Evolutionary conservation across 2,113 vertebrate species (phyloP).

Genomic region (Otocyon megalotis): DNA sequence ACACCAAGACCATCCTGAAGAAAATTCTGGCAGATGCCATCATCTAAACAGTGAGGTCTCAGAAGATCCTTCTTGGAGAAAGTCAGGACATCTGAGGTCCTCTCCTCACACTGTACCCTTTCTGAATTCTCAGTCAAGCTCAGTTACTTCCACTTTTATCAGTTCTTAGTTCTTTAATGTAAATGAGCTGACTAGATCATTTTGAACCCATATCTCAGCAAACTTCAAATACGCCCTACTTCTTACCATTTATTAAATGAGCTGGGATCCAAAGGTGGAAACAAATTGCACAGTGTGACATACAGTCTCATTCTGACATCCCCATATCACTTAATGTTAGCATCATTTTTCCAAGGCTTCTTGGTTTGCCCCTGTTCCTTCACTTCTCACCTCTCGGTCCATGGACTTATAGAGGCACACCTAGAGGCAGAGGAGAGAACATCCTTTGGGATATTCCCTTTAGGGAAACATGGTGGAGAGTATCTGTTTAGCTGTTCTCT

Average conservation of each 20-base stretch:
- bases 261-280: neutral
- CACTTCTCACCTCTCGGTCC: neutral
- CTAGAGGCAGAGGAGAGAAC: neutral
- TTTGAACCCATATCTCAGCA: neutral
- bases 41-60: neutral
- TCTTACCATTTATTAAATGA: neutral
- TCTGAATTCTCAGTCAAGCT: neutral
- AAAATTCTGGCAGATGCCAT: neutral
- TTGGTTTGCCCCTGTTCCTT: neutral
- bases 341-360: neutral
- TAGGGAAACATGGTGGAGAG: neutral
- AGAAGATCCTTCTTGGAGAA: neutral
- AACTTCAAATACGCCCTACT: neutral
- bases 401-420: neutral
- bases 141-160: neutral
- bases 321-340: neutral
- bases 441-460: neutral
- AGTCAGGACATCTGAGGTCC: neutral
- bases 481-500: neutral
- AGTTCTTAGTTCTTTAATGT: neutral
- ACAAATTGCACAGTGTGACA: neutral
- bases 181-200: neutral
- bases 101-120: neutral
- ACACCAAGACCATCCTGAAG: neutral
- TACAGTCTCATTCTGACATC: neutral